Conservation (phyloP, 2,113 vertebrate genomes). For the Eolophus roseicapilla region DNA sequence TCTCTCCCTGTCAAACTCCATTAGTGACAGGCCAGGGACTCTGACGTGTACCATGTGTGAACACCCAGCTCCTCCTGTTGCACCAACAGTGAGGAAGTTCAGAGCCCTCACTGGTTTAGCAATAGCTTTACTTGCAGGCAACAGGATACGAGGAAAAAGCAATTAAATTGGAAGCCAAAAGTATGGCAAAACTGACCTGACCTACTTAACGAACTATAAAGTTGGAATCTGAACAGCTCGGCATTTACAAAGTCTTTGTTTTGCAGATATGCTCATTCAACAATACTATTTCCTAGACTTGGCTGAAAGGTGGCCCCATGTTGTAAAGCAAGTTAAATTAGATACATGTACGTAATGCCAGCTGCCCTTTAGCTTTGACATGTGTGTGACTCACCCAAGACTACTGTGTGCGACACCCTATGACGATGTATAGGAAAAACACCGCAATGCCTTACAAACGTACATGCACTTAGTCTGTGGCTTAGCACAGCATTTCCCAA, state of each 20-base stretch:
- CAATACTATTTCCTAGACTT: accelerated
- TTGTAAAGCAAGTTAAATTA: not conserved
- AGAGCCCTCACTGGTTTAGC: not conserved
- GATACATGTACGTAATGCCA: accelerated
- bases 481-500: accelerated
- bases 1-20: not conserved
- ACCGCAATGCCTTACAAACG: accelerated
- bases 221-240: not conserved
- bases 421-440: accelerated
- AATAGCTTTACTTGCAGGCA: not conserved
- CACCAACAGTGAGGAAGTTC: not conserved
- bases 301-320: not conserved
- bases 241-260: not conserved
- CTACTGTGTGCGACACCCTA: not conserved
- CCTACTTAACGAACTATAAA: not conserved
- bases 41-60: accelerated
- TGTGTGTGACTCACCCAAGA: not conserved
- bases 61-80: not conserved
- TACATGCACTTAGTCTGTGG: accelerated
- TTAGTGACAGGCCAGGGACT: not conserved
- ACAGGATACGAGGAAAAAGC: not conserved
- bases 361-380: not conserved
- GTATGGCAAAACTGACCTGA: not conserved
- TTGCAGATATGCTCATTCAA: not conserved
- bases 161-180: not conserved